Conservation (phyloP, 2,888 invertebrate genomes). For the Exocentrus adspersus region DNA sequence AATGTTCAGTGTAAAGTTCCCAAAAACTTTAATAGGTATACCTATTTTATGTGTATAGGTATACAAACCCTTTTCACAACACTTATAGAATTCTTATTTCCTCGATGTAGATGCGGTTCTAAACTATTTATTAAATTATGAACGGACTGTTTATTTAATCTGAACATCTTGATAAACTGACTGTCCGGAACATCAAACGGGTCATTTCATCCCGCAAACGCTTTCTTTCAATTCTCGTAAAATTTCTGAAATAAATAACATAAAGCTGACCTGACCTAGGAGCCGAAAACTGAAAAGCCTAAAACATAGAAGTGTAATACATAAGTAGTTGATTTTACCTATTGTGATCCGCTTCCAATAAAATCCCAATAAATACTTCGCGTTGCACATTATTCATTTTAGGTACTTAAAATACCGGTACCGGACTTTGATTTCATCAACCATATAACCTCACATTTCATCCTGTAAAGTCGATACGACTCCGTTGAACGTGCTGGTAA, state of each 20-base stretch:
- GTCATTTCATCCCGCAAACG: not conserved
- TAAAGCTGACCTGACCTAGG: not conserved
- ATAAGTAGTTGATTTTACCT: too few species aligned
- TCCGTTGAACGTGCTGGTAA: too few species aligned
- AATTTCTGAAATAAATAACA: not conserved
- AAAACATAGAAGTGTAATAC: too few species aligned
- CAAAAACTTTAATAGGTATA: not conserved
- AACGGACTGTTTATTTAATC: conserved; percentile 1
- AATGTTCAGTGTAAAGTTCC: not conserved
- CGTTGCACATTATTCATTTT: too few species aligned
- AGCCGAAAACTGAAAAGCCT: too few species aligned
- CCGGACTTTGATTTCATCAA: too few species aligned
- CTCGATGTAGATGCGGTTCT: not conserved
- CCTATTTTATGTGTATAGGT: not conserved
- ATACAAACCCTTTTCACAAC: not conserved
- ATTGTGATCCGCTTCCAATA: too few species aligned
- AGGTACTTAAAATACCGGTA: too few species aligned
- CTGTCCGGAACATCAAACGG: not conserved
- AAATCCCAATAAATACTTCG: too few species aligned
- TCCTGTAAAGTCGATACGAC: too few species aligned
- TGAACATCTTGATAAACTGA: not conserved
- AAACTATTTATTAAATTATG: not conserved
- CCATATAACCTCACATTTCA: too few species aligned
- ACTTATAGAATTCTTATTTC: not conserved
- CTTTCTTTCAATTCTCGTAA: not conserved